phyloP scores from a whole-genome alignment of 1,140 invertebrate genomes.

The Magallana gigas region DNA sequence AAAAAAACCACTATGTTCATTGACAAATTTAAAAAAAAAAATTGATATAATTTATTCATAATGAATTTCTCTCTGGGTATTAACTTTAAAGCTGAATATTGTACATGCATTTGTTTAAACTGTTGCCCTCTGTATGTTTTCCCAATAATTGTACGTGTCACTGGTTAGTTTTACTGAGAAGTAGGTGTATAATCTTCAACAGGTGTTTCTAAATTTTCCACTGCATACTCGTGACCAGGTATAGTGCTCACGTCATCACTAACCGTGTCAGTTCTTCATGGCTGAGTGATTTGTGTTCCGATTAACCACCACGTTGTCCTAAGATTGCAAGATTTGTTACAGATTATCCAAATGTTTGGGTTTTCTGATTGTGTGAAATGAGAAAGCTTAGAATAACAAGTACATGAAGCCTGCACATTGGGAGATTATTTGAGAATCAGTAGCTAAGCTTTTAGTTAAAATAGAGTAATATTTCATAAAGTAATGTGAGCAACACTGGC shows the following conservation, averaged over 20 bases:
- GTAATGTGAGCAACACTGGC: background rate
- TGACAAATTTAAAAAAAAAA: too few species aligned
- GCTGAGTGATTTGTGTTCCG: constrained; percentile 29
- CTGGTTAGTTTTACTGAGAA: constrained; percentile 33
- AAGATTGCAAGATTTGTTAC: constrained; percentile 9
- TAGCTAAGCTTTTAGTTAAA: background rate
- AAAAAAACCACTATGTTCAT: too few species aligned
- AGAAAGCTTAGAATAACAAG: background rate
- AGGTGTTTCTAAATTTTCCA: constrained; percentile 39
- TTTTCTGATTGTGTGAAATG: constrained; percentile 31
- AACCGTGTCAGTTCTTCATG: constrained; percentile 12
- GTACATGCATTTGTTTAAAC: too few species aligned
- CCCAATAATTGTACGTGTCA: background rate
- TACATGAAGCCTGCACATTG: background rate
- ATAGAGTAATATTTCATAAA: background rate
- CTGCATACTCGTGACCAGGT: constrained; percentile 9
- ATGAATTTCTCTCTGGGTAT: too few species aligned
- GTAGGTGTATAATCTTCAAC: constrained; percentile 48
- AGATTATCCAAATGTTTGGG: background rate
- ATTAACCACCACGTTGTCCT: constrained; percentile 18
- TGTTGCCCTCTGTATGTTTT: background rate
- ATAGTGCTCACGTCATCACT: constrained; percentile 27
- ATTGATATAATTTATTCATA: too few species aligned
- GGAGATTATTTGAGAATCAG: background rate
- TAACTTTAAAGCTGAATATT: too few species aligned